Evolutionary conservation across 2,797 vertebrate genomes (phyloP).

Genomic region (Clarias laeviceps): DNA sequence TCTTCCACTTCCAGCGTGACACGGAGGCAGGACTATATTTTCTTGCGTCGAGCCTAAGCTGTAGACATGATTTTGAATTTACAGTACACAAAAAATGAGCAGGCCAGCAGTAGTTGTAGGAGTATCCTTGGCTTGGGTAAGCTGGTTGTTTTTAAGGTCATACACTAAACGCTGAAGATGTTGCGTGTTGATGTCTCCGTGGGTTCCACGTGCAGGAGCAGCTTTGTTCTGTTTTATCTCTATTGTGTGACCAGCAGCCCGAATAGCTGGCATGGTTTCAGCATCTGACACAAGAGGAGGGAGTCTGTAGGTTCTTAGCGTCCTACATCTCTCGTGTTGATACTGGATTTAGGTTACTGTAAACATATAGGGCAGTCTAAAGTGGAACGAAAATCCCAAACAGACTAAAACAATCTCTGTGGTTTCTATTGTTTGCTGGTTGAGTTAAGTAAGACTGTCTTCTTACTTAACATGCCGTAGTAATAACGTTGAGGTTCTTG

Average conservation of each 20-base stretch:
- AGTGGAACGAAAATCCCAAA: constrained; percentile 34
- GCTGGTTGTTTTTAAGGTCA: constrained; percentile 3
- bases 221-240: constrained; percentile 9
- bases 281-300: constrained; percentile 26
- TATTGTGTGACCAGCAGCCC: background rate
- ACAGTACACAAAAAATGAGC: constrained; percentile 20
- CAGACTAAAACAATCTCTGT: constrained; percentile 31
- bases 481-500: background rate
- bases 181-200: background rate
- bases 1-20: background rate
- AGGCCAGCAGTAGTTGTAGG: constrained; percentile 6
- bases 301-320: background rate
- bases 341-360: constrained; percentile 41
- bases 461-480: constrained; percentile 6
- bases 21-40: too few relatives aligned
- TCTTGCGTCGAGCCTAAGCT: too few relatives aligned
- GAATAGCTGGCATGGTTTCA: constrained; percentile 19
- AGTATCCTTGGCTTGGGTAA: background rate
- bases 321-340: constrained; percentile 44
- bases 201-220: background rate
- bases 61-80: background rate
- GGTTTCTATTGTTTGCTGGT: constrained; percentile 44
- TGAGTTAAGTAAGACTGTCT: constrained; percentile 39
- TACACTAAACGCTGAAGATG: background rate
- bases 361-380: constrained; percentile 38